Conservation (phyloP, 2,888 invertebrate species). For the Drosophila mimica region DNA sequence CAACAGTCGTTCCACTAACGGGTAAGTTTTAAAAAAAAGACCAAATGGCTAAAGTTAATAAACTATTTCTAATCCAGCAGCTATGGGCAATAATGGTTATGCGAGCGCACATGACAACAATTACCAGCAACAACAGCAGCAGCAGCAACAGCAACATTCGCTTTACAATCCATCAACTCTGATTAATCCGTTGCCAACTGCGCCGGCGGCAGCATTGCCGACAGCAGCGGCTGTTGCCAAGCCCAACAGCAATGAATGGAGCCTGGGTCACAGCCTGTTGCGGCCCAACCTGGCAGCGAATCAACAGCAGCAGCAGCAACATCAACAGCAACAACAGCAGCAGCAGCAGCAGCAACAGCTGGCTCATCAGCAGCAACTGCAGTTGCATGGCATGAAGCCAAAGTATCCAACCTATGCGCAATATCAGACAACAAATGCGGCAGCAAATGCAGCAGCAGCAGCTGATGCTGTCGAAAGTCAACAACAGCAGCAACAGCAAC, state of each 20-base stretch:
- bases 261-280: conserved; percentile 59
- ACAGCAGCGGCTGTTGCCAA: conserved; percentile 35
- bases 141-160: conserved; percentile 65
- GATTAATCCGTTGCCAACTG: conserved; percentile 63
- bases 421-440: conserved; percentile 79
- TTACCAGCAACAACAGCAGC: conserved; percentile 50
- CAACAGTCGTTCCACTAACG: conserved; percentile 55
- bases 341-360: conserved; percentile 31
- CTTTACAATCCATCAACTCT: conserved; percentile 72
- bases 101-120: conserved; percentile 55
- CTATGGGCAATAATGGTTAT: conserved; percentile 55
- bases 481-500: conserved; percentile 51
- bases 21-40: conserved; percentile 7
- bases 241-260: conserved; percentile 65
- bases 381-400: conserved; percentile 54
- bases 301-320: conserved; percentile 45
- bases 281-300: conserved; percentile 52
- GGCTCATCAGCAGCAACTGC: conserved; percentile 34
- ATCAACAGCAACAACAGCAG: conserved; percentile 43
- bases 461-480: conserved; percentile 52
- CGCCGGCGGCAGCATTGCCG: conserved; percentile 25
- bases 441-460: conserved; percentile 66
- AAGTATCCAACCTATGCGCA: conserved; percentile 82
- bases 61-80: conserved; percentile 11
- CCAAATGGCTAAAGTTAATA: neutral